Base-by-base conservation (phyloP, 2,797 vertebrate genomes). In the Euphonia xanthogaster region DNA sequence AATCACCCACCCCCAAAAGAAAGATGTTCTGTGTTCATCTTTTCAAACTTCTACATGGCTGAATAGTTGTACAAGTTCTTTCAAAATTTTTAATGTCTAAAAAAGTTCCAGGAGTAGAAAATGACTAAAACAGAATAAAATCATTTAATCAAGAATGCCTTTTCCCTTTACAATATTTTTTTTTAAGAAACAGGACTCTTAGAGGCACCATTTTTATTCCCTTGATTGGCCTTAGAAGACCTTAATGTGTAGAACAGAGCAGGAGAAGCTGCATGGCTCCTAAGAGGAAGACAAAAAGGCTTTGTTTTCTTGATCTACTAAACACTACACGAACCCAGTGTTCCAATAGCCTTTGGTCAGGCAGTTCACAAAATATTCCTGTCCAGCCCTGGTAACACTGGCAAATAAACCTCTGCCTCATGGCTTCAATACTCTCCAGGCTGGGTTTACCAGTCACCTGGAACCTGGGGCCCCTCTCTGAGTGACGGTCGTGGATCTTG, bases 361-460 rank as follows among this genome's bases (percentile, higher is more conserved):
- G 98, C 63, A 98, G 81, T 95, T 98, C 98, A 54, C 99, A 99
- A 97, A 98, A 98, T 54, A 98, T 93, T 14, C 99, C 99, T 0
- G 97, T 98, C 99, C 99, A 99, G 48, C 99, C 98, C 47, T 98
- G 98, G 93, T 98, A 99, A 96, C 99, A 99, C 96, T 99, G 99
- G 76, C 99, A 99, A 79, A 96, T 96, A 95, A 99, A 99, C 80
- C 98, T 98, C 45, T 98, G 98, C 95, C 98, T 99, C 99, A 99
- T 98, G 71, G 97, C 96, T 78, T 98, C 92, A 67, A 98, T 94
- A 72, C 98, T 98, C 4, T 98, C 96, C 77, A 94, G 91, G 86
- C 97, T 98, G 48, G 96, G 97, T 48, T 98, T 96, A 31, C 98
- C 98, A 14, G 97, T 98, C 73, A 98, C 97, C 12, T 92, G 95